phyloP scores from a whole-genome alignment of 2,888 invertebrate species.

The Calameuta pallipes region DNA sequence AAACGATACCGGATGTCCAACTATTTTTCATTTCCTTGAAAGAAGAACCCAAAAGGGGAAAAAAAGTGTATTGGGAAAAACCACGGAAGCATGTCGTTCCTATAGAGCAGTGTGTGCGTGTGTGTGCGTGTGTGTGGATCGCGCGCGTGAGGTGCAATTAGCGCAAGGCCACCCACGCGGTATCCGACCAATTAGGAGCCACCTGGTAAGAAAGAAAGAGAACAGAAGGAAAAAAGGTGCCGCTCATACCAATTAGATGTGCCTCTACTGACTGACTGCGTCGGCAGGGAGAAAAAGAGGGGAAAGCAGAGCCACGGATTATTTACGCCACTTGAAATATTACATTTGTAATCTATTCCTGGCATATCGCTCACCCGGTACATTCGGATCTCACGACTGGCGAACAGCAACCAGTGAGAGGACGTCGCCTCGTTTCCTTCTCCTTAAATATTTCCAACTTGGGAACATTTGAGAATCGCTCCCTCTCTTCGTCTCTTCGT shows the following conservation, averaged over 20 bases:
- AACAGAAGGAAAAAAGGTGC: constrained; percentile 18
- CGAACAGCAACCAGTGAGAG: not conserved
- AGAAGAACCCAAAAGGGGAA: no score
- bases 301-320: constrained; percentile 22
- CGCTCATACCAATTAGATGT: constrained; percentile 47
- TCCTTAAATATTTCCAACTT: constrained; percentile 29
- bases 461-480: no score
- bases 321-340: constrained; percentile 47
- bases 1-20: no score
- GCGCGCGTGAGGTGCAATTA: constrained; percentile 19
- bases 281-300: constrained; percentile 2
- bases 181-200: constrained; percentile 44
- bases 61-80: no score
- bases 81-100: no score
- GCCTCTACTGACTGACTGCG: not conserved
- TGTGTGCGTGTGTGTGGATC: not conserved
- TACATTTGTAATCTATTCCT: constrained; percentile 46
- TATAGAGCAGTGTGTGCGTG: no score
- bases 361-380: constrained; percentile 22
- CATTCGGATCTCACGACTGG: not conserved
- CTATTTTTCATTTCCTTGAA: no score
- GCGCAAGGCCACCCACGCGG: constrained; percentile 39
- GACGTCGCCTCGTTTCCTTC: constrained; percentile 34
- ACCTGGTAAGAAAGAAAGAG: constrained; percentile 34
- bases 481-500: no score